Percentiles rank a stretch among this genome's conserved stretches.
Conservation (phyloP, 1,140 invertebrate genomes). For the Pissodes strobi region DNA sequence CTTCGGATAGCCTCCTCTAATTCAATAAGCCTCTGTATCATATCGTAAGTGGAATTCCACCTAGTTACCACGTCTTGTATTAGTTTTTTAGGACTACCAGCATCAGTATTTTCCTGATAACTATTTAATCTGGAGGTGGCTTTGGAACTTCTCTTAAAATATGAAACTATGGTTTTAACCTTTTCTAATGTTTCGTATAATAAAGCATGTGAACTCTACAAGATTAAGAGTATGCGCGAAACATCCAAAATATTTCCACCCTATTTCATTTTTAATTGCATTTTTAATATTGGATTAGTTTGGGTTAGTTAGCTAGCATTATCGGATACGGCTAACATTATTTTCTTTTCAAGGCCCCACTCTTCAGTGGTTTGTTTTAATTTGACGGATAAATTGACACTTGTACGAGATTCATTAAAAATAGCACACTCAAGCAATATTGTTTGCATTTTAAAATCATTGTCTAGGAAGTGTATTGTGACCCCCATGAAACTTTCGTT, state of each 20-base stretch:
- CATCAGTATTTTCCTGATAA: constrained; percentile 25
- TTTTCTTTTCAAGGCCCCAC: no score
- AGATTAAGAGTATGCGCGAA: constrained; percentile 49
- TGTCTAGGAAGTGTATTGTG: constrained; percentile 12
- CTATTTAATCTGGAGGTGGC: constrained; percentile 13
- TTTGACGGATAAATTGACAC: no score
- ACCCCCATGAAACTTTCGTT: constrained; percentile 1
- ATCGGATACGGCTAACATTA: no score
- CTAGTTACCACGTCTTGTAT: constrained; percentile 30
- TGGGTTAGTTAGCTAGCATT: no score
- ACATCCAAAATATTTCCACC: constrained; percentile 44
- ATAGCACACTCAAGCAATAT: no score
- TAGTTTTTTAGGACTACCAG: constrained; percentile 38
- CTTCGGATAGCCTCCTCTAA: constrained; percentile 36
- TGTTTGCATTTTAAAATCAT: no score
- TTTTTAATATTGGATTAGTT: no score
- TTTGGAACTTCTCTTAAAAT: constrained; percentile 35
- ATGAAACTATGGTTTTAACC: constrained; percentile 39
- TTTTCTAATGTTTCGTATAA: no score
- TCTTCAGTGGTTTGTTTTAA: no score
- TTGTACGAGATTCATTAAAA: no score
- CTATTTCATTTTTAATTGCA: no score
- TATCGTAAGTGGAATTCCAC: constrained; percentile 40
- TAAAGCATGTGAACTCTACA: no score
- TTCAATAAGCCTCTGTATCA: constrained; percentile 35